Evolutionary conservation across 2,888 invertebrate species (phyloP), one percentile per base, ranked within the genome.

Genomic region (Pseudococcus longispinus): DNA sequence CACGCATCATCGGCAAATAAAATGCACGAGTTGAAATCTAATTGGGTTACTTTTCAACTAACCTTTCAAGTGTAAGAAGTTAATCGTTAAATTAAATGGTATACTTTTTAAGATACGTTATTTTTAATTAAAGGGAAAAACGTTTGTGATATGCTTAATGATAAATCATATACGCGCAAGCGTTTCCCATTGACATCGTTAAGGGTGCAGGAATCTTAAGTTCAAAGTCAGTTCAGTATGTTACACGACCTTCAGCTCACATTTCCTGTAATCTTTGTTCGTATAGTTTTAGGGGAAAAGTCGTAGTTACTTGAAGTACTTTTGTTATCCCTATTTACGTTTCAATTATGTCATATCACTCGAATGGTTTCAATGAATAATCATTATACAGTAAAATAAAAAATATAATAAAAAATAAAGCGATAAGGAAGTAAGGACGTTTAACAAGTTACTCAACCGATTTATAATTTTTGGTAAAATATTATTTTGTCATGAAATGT

Each of bases 171-270:
- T 37, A 15, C 74, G n/a, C 74, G 74, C 74, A 74, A 26, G 74
- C 74, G 74, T 74, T 74, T 37, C n/a, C 37, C n/a, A 32, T 37
- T 18, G n/a, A 32, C 32, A 74, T 15, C 20, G 65, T 29, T 23
- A 37, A 32, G 74, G 74, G 37, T 74, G 37, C 6, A 74, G 18
- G 29, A 70, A 70, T 29, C 9, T 26, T 74, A 37, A 74, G 74
- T 74, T 74, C 74, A 74, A 74, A 74, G 74, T 74, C 74, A 74
- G 74, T 74, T 74, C 32, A 74, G 74, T 74, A 37, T 37, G 74
- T 74, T 26, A 5, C 74, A 74, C 74, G 51, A 74, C 74, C 74
- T 74, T 74, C 74, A 74, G 29, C 37, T 74, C 18, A 74, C 29
- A 74, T 74, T 74, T 74, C 74, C 74, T 74, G n/a, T 74, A 13